phyloP scores from a whole-genome alignment of 2,797 vertebrate genomes.

The Aratinga solstitialis region DNA sequence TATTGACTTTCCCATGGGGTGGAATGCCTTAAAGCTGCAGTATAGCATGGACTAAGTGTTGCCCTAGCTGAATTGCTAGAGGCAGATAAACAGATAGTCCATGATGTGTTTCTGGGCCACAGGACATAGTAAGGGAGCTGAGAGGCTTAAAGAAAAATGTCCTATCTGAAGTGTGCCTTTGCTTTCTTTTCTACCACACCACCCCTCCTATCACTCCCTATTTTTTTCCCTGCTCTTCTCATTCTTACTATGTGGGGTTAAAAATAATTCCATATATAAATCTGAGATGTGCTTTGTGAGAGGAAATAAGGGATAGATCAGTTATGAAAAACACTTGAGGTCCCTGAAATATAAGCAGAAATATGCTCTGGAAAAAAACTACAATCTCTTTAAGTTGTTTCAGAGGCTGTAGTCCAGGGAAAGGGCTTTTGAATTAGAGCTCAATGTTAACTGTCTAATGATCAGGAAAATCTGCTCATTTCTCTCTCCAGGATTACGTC shows the following conservation, averaged over 20 bases:
- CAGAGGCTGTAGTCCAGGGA: neutral
- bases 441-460: neutral
- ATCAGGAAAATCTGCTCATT: constrained; percentile 21
- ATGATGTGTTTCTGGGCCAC: neutral
- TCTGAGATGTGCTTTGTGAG: neutral
- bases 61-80: neutral
- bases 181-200: neutral
- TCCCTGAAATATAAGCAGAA: neutral
- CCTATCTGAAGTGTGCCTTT: neutral
- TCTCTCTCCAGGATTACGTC: constrained; percentile 86
- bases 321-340: neutral
- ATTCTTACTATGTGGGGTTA: neutral
- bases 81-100: neutral
- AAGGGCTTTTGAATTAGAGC: neutral
- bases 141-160: neutral
- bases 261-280: neutral
- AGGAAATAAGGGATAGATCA: neutral
- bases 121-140: neutral
- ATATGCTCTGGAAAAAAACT: neutral
- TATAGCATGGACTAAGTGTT: neutral
- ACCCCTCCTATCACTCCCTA: neutral
- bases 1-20: neutral
- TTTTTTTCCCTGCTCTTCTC: neutral
- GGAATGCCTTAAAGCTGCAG: neutral
- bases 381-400: neutral